Percentiles rank a stretch among this genome's conserved stretches.
Conservation (phyloP, 2,113 vertebrate species). For the Pollimyrus isidori region DNA sequence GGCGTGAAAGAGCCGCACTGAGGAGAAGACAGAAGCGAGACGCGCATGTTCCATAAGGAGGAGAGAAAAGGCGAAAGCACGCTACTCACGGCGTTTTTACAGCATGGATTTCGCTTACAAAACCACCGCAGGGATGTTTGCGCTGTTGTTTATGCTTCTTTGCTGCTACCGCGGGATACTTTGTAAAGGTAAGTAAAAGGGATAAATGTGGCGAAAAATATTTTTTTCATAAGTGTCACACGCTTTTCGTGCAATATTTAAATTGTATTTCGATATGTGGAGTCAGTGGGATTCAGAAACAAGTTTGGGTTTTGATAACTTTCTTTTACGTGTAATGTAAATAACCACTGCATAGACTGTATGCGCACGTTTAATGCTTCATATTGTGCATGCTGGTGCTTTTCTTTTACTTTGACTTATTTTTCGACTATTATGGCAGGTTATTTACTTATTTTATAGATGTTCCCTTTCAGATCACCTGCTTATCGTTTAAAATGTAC, state of each 20-base stretch:
- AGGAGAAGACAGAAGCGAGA: constrained; percentile 3
- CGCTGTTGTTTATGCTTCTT: constrained; percentile 27
- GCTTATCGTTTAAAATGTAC: neutral
- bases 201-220: neutral
- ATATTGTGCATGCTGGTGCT: neutral
- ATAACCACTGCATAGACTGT: neutral
- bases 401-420: neutral
- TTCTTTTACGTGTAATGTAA: constrained; percentile 1
- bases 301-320: constrained; percentile 11
- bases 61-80: constrained; percentile 7
- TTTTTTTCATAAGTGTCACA: neutral
- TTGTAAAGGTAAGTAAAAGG: constrained; percentile 33
- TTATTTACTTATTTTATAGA: neutral
- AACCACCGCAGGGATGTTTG: constrained; percentile 26
- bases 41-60: constrained; percentile 18
- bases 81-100: constrained; percentile 23
- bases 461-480: neutral
- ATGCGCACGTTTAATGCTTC: neutral
- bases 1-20: constrained; percentile 28
- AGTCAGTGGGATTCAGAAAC: neutral
- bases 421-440: neutral
- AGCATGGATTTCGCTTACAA: constrained; percentile 37
- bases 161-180: constrained; percentile 20
- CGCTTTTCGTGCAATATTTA: neutral
- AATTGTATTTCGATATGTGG: neutral